These are phyloP conservation scores for Operophtera brumata DNA, from an alignment of 2,888 invertebrate species.

Conservation along the genomic window DNA sequence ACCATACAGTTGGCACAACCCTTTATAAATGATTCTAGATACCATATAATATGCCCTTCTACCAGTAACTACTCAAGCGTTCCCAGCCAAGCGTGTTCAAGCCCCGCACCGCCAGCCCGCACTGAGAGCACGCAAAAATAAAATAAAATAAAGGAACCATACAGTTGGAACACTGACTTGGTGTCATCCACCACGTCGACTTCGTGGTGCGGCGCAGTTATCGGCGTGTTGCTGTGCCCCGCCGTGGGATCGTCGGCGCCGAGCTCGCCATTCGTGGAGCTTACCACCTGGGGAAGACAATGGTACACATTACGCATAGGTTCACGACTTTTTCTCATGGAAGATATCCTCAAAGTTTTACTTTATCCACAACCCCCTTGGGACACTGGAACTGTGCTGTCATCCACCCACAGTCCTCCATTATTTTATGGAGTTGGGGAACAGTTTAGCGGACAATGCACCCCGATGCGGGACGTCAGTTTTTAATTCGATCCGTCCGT, in stretches of 20 bases:
- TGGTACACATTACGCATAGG: background rate
- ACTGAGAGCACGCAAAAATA: constrained; percentile 38
- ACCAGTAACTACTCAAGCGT: background rate
- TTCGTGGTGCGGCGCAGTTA: constrained; percentile 94
- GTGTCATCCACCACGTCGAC: constrained; percentile 98
- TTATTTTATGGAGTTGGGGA: no score
- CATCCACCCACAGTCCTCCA: no score
- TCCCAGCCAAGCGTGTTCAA: background rate
- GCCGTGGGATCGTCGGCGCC: constrained; percentile 97
- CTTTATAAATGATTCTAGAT: no score
- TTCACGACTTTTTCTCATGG: background rate
- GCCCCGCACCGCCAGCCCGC: constrained; percentile 9
- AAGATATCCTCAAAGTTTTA: no score
- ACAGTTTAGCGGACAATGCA: no score
- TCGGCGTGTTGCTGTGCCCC: constrained; percentile 98
- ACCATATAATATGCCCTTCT: no score
- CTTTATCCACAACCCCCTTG: no score
- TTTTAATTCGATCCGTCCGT: no score
- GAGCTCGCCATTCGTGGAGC: constrained; percentile 97
- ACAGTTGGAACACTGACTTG: constrained; percentile 89
- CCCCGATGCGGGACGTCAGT: no score
- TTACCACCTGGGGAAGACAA: constrained; percentile 88
- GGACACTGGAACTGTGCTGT: no score
- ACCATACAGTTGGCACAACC: no score
- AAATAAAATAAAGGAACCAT: constrained; percentile 60